Percentiles rank a stretch among this genome's conserved stretches.
Conservation (phyloP, 2,113 vertebrate species). For the Struthidea cinerea region DNA sequence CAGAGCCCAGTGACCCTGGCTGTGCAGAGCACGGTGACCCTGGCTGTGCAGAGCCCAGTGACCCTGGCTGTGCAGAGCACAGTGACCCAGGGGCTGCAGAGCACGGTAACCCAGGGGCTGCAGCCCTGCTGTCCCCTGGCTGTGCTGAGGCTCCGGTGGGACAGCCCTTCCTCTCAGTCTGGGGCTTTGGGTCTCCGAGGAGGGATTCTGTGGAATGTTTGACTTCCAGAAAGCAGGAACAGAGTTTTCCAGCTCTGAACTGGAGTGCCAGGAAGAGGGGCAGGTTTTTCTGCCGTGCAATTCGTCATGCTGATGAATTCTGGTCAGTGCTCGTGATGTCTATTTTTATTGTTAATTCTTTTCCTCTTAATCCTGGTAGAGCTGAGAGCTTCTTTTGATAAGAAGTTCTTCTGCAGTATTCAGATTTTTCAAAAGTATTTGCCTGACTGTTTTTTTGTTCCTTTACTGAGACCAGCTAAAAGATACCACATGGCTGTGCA, state of each 20-base stretch:
- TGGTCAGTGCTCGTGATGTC: background rate
- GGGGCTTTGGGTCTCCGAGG: background rate
- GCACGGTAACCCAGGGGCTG: accelerated
- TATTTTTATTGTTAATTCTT: background rate
- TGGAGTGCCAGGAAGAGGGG: background rate
- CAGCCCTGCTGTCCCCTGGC: background rate
- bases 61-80: too few relatives aligned
- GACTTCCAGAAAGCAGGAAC: background rate
- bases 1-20: too few relatives aligned
- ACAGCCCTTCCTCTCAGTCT: background rate
- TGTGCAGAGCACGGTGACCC: too few relatives aligned
- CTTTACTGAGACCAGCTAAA: background rate
- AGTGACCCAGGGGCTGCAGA: background rate
- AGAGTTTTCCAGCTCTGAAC: background rate
- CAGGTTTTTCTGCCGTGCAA: background rate
- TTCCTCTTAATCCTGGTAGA: background rate
- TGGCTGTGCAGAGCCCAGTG: too few relatives aligned
- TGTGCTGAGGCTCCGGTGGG: background rate
- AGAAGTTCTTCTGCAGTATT: background rate
- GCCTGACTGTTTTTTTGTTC: background rate
- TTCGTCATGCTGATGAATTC: background rate
- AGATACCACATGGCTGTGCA: background rate
- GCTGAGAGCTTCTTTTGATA: background rate
- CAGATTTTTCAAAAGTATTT: background rate
- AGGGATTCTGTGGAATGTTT: background rate